Conservation (phyloP, 2,888 invertebrate species). For the Blera fallax region DNA sequence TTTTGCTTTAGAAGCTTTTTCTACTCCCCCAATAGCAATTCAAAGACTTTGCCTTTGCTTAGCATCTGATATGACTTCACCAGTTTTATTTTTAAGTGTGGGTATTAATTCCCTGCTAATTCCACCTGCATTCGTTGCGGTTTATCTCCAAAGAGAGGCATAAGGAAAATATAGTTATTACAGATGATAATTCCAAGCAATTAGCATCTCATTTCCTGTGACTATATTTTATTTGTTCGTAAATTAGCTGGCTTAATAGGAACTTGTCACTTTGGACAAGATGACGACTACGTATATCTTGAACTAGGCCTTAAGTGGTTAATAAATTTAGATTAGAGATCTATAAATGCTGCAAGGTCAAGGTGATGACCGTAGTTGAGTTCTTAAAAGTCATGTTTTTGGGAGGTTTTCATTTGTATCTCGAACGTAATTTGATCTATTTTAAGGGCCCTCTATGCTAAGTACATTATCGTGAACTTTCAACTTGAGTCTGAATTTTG, state of each 20-base stretch:
- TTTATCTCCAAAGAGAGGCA: background rate
- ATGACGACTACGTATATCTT: background rate
- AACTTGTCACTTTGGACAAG: background rate
- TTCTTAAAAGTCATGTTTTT: background rate
- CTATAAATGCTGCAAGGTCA: background rate
- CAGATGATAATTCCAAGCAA: background rate
- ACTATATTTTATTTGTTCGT: conserved; percentile 17
- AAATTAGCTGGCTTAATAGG: conserved; percentile 5
- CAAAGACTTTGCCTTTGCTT: background rate
- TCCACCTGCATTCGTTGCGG: background rate
- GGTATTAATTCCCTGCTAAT: background rate
- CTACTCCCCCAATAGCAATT: background rate
- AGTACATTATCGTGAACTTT: background rate
- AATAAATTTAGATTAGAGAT: background rate
- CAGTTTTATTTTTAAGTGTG: background rate
- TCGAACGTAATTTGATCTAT: background rate
- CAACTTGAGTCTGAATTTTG: background rate
- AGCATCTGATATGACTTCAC: conserved; percentile 1
- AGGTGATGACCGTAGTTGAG: background rate
- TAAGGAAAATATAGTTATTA: background rate
- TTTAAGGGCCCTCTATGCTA: background rate
- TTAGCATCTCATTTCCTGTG: conserved; percentile 27
- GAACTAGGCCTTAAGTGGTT: background rate
- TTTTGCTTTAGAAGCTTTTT: background rate
- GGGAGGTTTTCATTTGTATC: background rate